Base-by-base conservation (phyloP, 2,888 invertebrate species). In the Eristalis arbustorum region DNA sequence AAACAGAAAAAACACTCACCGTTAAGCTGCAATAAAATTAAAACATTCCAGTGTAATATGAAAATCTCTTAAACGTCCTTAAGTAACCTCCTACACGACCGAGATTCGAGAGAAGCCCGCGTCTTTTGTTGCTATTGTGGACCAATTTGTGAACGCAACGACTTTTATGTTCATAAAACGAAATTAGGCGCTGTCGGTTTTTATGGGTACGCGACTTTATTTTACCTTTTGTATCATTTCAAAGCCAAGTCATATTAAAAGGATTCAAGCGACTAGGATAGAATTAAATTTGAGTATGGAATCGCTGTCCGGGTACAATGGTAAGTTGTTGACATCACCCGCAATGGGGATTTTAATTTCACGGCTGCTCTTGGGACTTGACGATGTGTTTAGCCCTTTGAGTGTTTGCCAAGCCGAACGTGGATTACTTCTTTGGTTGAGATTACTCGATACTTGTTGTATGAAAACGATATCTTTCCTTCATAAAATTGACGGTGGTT, bases 101-200 rank as follows among this genome's bases (percentile, higher is more conserved):
- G 18, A 62, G 31, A 42, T 57, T 66, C 11, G 13, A 25, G 11
- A 14, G 22, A 22, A 67, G 67, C 10, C 40, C 49, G 67, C 23
- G 14, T 31, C n/a, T 37, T 37, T 14, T 57, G 28, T 18, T n/a
- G 59, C 72, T 61, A 31, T 64, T 78, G 71, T 72, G 71, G 22
- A 57, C 64, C 72, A 78, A 78, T 78, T 78, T 78, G 78, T 72
- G 59, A 78, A 31, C 78, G 42, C 69, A 78, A 78, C 57, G 78
- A 78, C 78, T 64, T 64, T 66, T 31, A 61, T 78, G 66, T 71
- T 78, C 71, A 72, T 78, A 78, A 78, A 78, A 72, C n/a, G 66
- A 78, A 78, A 78, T 78, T 78, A 72, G 78, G 78, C 64, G 61
- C 37, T 37, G 34, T n/a, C 14, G 25, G 64, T 64, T 77, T 77